Evolutionary conservation across 2,113 vertebrate species (phyloP).

Genomic region (Corythornis madagascariensis): DNA sequence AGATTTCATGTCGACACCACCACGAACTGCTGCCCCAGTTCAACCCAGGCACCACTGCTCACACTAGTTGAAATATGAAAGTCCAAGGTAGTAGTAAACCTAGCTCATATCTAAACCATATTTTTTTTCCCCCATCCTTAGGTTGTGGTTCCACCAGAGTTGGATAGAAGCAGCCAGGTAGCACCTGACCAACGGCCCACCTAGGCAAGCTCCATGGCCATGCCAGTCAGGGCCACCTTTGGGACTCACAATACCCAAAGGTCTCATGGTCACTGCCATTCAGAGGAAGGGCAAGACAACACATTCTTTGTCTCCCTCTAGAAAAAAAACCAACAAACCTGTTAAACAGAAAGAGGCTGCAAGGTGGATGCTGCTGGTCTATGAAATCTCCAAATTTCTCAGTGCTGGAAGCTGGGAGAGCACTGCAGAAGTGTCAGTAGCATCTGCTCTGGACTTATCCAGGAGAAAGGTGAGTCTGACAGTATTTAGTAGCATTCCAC

Average conservation of each 20-base stretch:
- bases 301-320: background rate
- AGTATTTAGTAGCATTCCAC: background rate
- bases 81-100: background rate
- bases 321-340: background rate
- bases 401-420: background rate
- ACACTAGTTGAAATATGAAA: background rate
- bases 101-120: accelerated
- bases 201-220: background rate
- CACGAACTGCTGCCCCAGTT: background rate
- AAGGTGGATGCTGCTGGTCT: background rate
- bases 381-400: background rate
- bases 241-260: background rate
- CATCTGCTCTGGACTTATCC: background rate
- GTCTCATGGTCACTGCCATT: background rate
- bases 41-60: background rate
- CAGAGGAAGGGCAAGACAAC: background rate
- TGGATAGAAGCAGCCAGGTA: background rate
- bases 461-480: background rate
- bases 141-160: background rate
- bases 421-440: background rate
- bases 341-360: background rate
- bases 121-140: background rate
- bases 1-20: background rate
- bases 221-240: background rate
- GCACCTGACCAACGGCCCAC: background rate